Conservation (phyloP, 1,140 invertebrate species). For the Chrysomallon squamiferum region DNA sequence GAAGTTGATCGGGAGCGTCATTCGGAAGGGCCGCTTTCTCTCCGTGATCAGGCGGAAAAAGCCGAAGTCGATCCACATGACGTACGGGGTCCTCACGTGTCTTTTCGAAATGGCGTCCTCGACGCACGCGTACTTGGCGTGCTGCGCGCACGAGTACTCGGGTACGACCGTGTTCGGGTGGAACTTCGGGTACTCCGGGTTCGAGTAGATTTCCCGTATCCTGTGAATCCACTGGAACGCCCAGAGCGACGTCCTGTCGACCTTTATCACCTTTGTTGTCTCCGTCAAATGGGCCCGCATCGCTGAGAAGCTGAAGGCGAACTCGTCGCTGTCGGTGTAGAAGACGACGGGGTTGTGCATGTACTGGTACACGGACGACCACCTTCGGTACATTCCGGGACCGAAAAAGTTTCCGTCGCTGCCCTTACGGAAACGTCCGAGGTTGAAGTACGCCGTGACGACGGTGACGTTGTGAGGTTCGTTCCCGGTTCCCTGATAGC, state of each 20-base stretch:
- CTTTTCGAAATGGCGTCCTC: constrained; percentile 9
- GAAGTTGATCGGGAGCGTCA: background rate
- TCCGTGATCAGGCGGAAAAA: constrained; percentile 19
- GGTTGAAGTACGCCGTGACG: constrained; percentile 44
- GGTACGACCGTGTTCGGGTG: constrained; percentile 33
- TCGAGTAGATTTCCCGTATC: constrained; percentile 28
- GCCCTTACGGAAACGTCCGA: constrained; percentile 46
- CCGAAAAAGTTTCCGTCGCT: background rate
- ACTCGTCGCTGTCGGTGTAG: constrained; percentile 31
- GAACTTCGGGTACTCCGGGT: constrained; percentile 21
- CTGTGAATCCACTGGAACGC: constrained; percentile 20
- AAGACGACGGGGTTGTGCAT: constrained; percentile 31
- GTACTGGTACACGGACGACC: constrained; percentile 15
- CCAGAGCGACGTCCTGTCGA: constrained; percentile 21
- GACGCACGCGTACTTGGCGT: constrained; percentile 31
- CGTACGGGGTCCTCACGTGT: constrained; percentile 20
- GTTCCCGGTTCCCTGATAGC: too few species aligned
- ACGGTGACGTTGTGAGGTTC: constrained; percentile 17
- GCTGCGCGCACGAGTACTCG: constrained; percentile 29
- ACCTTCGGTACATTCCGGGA: constrained; percentile 18
- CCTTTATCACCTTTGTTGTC: constrained; percentile 18
- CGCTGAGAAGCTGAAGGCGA: constrained; percentile 13
- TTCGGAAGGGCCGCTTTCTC: background rate
- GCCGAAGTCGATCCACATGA: constrained; percentile 35
- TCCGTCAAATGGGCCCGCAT: constrained; percentile 10